A percentile compares a stretch with the other conserved stretches of the same genome.
Evolutionary conservation across 2,888 invertebrate species (phyloP).

Genomic region (Caenorhabditis imperialis): DNA sequence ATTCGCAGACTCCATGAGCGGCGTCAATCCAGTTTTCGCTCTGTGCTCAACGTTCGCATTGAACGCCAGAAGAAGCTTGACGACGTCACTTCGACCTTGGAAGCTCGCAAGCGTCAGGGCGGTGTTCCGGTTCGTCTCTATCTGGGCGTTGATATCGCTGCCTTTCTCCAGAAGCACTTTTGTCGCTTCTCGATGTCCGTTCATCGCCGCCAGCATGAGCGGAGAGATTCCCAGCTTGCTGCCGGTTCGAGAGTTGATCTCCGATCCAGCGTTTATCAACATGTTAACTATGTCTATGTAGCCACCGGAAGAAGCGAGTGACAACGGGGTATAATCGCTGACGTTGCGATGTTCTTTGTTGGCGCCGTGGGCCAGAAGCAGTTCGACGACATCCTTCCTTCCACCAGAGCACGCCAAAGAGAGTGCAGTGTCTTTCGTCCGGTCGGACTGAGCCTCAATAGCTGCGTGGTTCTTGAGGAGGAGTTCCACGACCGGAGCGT

Average conservation of each 20-base stretch:
- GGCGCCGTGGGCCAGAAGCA: slow-evolving; percentile 89
- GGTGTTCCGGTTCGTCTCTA: slow-evolving; percentile 97
- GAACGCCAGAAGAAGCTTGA: slow-evolving; percentile 92
- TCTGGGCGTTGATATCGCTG: slow-evolving; percentile 96
- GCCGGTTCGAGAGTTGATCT: slow-evolving; percentile 89
- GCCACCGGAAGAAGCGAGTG: slow-evolving; percentile 94
- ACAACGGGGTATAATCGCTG: slow-evolving; percentile 98
- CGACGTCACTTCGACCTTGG: slow-evolving; percentile 92
- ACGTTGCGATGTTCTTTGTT: slow-evolving; percentile 97
- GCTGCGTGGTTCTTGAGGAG: slow-evolving; percentile 94
- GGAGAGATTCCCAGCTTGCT: slow-evolving; percentile 91
- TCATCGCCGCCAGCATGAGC: slow-evolving; percentile 99
- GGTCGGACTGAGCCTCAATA: slow-evolving; percentile 97
- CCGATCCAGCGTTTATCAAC: slow-evolving; percentile 92
- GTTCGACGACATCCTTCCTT: slow-evolving; percentile 93
- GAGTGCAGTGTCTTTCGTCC: slow-evolving; percentile 94
- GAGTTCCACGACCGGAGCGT: slow-evolving; percentile 90
- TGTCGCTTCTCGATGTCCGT: slow-evolving; percentile 95
- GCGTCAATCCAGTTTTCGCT: slow-evolving; percentile 98
- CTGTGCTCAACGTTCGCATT: slow-evolving; percentile 99
- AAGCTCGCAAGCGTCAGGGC: slow-evolving; percentile 90
- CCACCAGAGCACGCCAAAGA: slow-evolving; percentile 98
- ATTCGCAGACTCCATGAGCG: slow-evolving; percentile 98
- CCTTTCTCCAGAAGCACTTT: slow-evolving; percentile 93
- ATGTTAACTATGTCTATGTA: slow-evolving; percentile 98